These are phyloP conservation scores for Abscondita cerata DNA, from an alignment of 2,888 invertebrate genomes.

Conservation along the genomic window DNA sequence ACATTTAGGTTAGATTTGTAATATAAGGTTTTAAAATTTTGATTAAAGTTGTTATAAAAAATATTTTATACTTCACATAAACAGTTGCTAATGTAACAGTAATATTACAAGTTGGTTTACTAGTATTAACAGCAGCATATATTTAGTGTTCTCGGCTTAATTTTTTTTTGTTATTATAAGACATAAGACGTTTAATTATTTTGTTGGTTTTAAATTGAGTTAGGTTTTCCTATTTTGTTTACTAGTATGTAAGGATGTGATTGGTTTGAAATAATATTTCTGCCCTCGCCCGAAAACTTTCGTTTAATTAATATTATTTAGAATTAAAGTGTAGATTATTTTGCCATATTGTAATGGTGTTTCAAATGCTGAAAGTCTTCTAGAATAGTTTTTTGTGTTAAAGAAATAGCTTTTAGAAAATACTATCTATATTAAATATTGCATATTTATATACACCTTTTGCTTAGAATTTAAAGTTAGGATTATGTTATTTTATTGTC, in stretches of 20 bases:
- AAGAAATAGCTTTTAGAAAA: not conserved
- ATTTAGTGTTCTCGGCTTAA: no score
- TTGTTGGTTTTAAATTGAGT: not conserved
- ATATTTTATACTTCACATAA: not conserved
- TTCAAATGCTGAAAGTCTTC: constrained; percentile 10
- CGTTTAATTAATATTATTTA: constrained; percentile 19
- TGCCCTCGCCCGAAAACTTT: constrained; percentile 7
- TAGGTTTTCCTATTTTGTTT: constrained; percentile 21
- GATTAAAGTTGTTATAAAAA: constrained; percentile 6
- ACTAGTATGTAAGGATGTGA: constrained; percentile 24
- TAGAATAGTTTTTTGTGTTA: constrained; percentile 1
- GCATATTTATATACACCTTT: constrained; percentile 20
- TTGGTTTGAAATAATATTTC: constrained; percentile 19
- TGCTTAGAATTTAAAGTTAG: constrained; percentile 16
- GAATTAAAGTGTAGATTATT: constrained; percentile 12
- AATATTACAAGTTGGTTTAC: no score
- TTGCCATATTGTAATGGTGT: constrained; percentile 29
- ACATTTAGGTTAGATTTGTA: constrained; percentile 5
- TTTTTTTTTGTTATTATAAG: not conserved
- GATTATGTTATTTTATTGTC: constrained; percentile 20
- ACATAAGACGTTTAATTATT: not conserved
- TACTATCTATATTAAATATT: constrained; percentile 1
- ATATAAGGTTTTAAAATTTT: constrained; percentile 2
- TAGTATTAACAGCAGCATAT: no score
- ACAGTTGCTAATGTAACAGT: not conserved